phyloP scores from a whole-genome alignment of 2,113 vertebrate genomes.

The Cyprichromis sp. region DNA sequence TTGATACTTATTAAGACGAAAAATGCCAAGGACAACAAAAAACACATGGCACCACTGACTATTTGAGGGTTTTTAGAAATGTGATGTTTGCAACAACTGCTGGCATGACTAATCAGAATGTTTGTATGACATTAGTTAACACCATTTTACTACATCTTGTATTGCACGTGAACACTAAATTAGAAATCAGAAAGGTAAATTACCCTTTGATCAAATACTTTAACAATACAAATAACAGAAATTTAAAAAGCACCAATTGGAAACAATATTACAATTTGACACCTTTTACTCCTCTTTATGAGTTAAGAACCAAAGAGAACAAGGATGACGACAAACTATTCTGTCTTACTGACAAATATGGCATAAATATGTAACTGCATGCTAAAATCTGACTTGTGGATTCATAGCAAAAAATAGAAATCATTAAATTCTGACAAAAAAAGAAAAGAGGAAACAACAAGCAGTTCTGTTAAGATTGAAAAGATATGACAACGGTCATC shows the following conservation, averaged over 20 bases:
- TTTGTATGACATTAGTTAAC: neutral
- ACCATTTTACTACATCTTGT: neutral
- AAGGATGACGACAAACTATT: neutral
- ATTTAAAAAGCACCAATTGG: neutral
- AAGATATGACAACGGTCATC: constrained; percentile 63
- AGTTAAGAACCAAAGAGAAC: neutral
- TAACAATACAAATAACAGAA: neutral
- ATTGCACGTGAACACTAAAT: neutral
- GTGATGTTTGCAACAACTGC: neutral
- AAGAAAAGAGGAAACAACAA: constrained; percentile 51
- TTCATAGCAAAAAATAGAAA: neutral
- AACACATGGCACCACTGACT: neutral
- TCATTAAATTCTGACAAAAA: constrained; percentile 8
- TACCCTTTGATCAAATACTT: neutral
- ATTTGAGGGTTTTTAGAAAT: neutral
- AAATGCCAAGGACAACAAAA: neutral
- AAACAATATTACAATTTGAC: neutral
- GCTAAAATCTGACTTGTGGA: neutral
- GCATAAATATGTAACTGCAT: neutral
- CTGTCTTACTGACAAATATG: neutral
- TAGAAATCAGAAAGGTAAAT: neutral
- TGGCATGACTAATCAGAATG: neutral
- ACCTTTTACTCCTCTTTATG: neutral
- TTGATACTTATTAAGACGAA: neutral
- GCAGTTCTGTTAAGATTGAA: constrained; percentile 52